Evolutionary conservation across 2,888 invertebrate genomes (phyloP).

Genomic region (Pasiphila rectangulata): DNA sequence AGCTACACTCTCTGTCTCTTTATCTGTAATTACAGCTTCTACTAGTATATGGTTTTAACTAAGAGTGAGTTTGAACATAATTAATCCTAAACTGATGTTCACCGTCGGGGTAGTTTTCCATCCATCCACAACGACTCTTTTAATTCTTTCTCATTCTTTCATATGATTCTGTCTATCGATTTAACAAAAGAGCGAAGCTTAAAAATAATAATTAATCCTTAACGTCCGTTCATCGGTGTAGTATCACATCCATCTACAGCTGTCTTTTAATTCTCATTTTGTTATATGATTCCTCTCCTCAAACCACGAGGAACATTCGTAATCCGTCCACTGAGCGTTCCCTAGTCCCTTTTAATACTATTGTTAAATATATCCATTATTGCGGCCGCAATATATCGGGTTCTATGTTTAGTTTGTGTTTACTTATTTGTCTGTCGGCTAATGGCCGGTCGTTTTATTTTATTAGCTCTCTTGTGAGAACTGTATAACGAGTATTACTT

Average conservation of each 20-base stretch:
- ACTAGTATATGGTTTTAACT: too few relatives aligned
- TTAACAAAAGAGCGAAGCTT: too few relatives aligned
- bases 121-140: too few relatives aligned
- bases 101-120: not conserved
- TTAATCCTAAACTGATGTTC: too few relatives aligned
- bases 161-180: too few relatives aligned
- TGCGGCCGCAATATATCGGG: conserved; percentile 46
- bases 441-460: conserved; percentile 46
- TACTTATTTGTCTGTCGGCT: conserved; percentile 51
- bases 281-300: conserved; percentile 13
- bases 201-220: too few relatives aligned
- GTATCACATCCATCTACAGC: too few relatives aligned
- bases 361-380: conserved; percentile 53
- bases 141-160: too few relatives aligned
- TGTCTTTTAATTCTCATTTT: not conserved
- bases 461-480: conserved; percentile 36
- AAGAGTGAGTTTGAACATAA: too few relatives aligned
- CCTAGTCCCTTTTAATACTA: conserved; percentile 41
- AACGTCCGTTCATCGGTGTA: too few relatives aligned
- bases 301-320: conserved; percentile 18
- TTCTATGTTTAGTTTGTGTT: conserved; percentile 44
- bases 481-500: conserved; percentile 19
- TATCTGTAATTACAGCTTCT: too few relatives aligned
- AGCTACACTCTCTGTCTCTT: too few relatives aligned
- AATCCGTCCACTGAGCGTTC: conserved; percentile 42